Base-by-base conservation (phyloP, 1,140 invertebrate genomes). In the Aphaenogaster rudis region DNA sequence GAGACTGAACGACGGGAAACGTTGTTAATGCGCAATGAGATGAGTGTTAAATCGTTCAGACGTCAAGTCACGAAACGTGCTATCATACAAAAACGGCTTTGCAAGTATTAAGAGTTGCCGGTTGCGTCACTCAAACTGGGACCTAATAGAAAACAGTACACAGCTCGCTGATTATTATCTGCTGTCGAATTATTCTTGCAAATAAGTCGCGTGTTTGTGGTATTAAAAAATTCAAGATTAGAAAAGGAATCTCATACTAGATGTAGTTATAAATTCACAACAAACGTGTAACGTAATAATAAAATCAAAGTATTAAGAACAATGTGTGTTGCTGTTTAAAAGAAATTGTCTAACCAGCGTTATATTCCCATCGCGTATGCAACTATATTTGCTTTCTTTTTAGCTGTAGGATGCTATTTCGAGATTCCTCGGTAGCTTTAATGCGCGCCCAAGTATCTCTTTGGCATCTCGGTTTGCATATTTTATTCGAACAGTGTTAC, bases 21-120 rank as follows among this genome's bases (percentile, higher is more conserved):
- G 42, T 76, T 84, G 80, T 84, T 84, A 84, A 63, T 76, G 69
- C 69, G 54, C 69, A 48, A 76, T 54, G 45, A 84, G 69, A 84
- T 50, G 54, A 74, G 80, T 74, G 69, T 84, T 84, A 84, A 84
- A 84, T 63, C 80, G 45, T 61, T 76, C 45, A 74, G 54, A 84
- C 33, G 69, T 76, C 80, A 84, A 76, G 54, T 76, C 69, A 17
- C 33, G 28, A 61, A 39, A 84, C 45, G 54, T 7, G 13, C 33
- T 61, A 76, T 63, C n/a, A 28, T 21, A 57, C 7, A 84, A 84
- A 84, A 76, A 61, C n/a, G 52, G 11, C 8, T 76, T 42, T 36
- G 7, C 28, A 48, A 61, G 17, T 13, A 21, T 67, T 39, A 42
- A 52, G n/a, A 79, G 59, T 50, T 50, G 50, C 33, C 28, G 3